Base-by-base conservation (phyloP, 2,113 vertebrate genomes). In the Ceyx margarethae region DNA sequence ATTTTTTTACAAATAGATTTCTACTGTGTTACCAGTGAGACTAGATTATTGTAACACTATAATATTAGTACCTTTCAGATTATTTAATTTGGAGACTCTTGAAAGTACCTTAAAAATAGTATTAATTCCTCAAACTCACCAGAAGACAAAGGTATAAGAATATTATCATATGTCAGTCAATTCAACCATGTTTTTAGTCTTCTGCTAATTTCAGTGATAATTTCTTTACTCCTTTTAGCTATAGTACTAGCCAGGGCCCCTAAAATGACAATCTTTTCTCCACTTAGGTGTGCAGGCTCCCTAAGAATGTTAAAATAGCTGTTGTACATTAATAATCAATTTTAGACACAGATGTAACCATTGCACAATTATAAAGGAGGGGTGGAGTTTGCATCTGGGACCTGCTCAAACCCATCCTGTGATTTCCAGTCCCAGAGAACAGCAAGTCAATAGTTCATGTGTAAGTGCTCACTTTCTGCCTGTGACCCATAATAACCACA, bases 1-100 rank as follows among this genome's bases (percentile, higher is more conserved):
- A 50, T 66, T 90, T 93, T 92, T 83, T 86, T 72, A 61, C 37
- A 65, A 72, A 75, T 57, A 86, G 29, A n/a, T 67, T 91, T 84
- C 31, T 78, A 15, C 21, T 79, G 50, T 2, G 2, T 62, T 81
- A 35, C 45, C 33, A 89, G 58, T 29, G 69, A 84, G 69, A 65
- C 10, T 69, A 31, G 50, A 25, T 60, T 75, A 43, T 46, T 65
- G 19, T 58, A 84, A 84, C 57, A 0, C 6, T 62, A 29, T 81
- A 62, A 6, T 26, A 43, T 69, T 81, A 31, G 23, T 58, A 9
- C 5, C 72, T 72, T 62, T 80, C 31, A 90, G 42, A 48, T 69
- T 61, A 31, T 61, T 61, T 72, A 1, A 2, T 65, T 90, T 68
- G 45, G 25, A 51, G 17, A 22, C 2, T 56, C 4, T 22, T 21